Conservation (phyloP, 1,140 invertebrate genomes). For the Eciton burchellii region DNA sequence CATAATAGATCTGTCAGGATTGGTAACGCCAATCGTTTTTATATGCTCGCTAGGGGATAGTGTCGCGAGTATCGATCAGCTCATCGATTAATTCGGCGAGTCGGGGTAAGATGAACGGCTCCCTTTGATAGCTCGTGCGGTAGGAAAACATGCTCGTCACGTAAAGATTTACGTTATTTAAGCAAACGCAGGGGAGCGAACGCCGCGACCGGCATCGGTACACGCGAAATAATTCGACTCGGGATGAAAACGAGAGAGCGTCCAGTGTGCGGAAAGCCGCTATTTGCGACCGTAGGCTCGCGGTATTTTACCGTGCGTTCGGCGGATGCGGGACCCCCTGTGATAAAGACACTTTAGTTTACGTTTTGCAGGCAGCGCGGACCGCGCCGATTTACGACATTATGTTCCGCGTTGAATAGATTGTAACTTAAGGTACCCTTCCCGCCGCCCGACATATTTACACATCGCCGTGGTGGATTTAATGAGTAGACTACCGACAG, state of each 20-base stretch:
- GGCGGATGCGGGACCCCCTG: slow-evolving; percentile 13
- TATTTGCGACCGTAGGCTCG: slow-evolving; percentile 49
- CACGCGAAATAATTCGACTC: slow-evolving; percentile 34
- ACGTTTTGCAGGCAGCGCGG: slow-evolving; percentile 32
- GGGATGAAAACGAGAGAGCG: slow-evolving; percentile 51
- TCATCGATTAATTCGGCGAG: not conserved
- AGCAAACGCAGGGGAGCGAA: slow-evolving; percentile 34
- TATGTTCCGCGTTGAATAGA: slow-evolving; percentile 52
- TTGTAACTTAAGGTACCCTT: slow-evolving; percentile 50
- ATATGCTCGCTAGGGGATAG: not conserved
- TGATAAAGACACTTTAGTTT: slow-evolving; percentile 60
- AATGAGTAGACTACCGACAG: slow-evolving; percentile 55
- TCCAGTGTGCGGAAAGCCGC: slow-evolving; percentile 26
- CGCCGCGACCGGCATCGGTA: not conserved
- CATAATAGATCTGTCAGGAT: not conserved
- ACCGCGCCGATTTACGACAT: slow-evolving; percentile 52
- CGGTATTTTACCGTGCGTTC: slow-evolving; percentile 46
- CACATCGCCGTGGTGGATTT: slow-evolving; percentile 55
- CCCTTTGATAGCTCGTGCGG: slow-evolving; percentile 22
- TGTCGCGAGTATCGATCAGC: slow-evolving; percentile 2
- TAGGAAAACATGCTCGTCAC: slow-evolving; percentile 25
- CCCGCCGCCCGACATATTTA: slow-evolving; percentile 43
- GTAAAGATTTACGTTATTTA: slow-evolving; percentile 50
- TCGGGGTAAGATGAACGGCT: slow-evolving; percentile 7
- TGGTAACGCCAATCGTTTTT: not conserved